phyloP scores from a whole-genome alignment of 2,888 invertebrate genomes.

The Tenthredo notha region DNA sequence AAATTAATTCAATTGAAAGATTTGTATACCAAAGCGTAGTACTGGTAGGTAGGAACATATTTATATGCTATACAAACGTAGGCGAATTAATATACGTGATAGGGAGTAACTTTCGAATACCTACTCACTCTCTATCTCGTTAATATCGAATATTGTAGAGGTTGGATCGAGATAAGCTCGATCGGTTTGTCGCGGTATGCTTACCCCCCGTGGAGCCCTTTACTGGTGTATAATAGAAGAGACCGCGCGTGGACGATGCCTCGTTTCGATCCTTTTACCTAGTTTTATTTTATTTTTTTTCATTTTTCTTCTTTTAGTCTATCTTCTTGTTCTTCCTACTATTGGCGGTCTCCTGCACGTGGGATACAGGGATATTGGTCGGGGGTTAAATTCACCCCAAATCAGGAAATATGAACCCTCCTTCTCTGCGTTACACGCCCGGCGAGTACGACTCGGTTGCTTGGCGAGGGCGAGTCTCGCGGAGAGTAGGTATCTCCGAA shows the following conservation, averaged over 20 bases:
- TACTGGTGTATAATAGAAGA: not conserved
- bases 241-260: not conserved
- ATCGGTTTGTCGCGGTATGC: slow-evolving; percentile 37
- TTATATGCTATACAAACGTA: not conserved
- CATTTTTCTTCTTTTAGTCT: not conserved
- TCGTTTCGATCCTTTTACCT: not conserved
- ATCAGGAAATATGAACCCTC: slow-evolving; percentile 64
- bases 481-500: slow-evolving; percentile 62
- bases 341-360: not conserved
- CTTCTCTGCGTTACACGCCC: slow-evolving; percentile 36
- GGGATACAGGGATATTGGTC: slow-evolving; percentile 32
- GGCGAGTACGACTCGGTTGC: slow-evolving; percentile 53
- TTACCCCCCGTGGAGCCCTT: slow-evolving; percentile 6
- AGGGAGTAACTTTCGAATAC: slow-evolving; percentile 1
- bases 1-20: slow-evolving; percentile 33
- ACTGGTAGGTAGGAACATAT: not conserved
- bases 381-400: slow-evolving; percentile 65
- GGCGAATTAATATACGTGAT: slow-evolving; percentile 3
- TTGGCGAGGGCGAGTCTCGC: slow-evolving; percentile 57
- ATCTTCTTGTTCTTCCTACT: not conserved
- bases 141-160: slow-evolving; percentile 35
- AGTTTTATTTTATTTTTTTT: not conserved
- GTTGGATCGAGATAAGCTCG: slow-evolving; percentile 21
- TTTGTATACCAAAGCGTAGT: not conserved
- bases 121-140: not conserved